Conservation (phyloP, 2,888 invertebrate genomes). For the Darwinula stevensoni region DNA sequence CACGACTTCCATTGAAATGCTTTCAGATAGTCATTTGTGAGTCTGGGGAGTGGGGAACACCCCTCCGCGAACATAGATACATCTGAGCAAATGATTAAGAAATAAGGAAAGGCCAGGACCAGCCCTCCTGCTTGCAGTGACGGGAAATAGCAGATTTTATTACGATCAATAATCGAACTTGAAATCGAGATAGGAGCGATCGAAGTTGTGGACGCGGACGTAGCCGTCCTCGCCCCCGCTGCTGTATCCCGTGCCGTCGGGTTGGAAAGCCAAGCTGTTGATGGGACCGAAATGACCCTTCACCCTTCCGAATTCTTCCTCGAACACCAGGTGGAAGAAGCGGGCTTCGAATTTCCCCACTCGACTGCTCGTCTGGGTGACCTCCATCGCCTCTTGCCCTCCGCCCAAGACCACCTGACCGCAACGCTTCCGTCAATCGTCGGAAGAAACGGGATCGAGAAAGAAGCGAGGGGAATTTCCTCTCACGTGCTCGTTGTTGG, state of each 20-base stretch:
- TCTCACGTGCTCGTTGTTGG: conserved; percentile 64
- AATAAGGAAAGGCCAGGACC: too few relatives aligned
- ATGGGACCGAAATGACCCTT: conserved; percentile 99
- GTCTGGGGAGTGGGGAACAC: too few relatives aligned
- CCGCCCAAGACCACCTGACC: conserved; percentile 78
- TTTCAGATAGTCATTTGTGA: too few relatives aligned
- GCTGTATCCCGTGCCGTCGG: conserved; percentile 82
- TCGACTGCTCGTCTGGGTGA: conserved; percentile 72
- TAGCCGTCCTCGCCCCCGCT: conserved; percentile 98
- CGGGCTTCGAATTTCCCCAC: conserved; percentile 87
- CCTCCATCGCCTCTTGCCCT: conserved; percentile 98
- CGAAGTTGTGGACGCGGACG: conserved; percentile 79
- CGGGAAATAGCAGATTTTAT: neutral
- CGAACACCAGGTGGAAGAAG: conserved; percentile 82
- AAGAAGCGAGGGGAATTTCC: too few relatives aligned
- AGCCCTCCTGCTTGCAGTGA: neutral
- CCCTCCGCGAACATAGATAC: too few relatives aligned
- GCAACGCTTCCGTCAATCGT: too few relatives aligned
- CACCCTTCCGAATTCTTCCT: conserved; percentile 87
- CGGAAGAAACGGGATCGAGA: too few relatives aligned
- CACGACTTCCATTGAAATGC: too few relatives aligned
- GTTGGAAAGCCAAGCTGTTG: conserved; percentile 91
- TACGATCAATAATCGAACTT: conserved; percentile 39
- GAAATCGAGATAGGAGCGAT: conserved; percentile 84
- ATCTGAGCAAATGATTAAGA: too few relatives aligned